Evolutionary conservation across 2,797 vertebrate genomes (phyloP).

Genomic region (Sebastes iracundus): DNA sequence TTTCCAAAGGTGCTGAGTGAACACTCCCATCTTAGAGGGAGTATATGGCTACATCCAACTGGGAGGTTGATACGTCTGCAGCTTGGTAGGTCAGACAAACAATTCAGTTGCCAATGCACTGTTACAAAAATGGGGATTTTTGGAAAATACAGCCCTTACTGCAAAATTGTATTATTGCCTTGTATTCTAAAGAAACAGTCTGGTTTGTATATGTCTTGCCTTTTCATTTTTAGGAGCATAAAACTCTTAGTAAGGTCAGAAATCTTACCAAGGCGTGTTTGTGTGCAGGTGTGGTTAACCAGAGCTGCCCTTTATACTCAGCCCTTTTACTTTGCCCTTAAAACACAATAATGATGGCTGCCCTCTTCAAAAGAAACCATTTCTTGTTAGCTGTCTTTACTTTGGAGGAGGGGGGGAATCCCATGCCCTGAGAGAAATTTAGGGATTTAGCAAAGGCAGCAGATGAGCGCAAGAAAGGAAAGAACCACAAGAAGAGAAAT

Average conservation of each 20-base stretch:
- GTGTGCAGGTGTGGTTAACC: conserved; percentile 65
- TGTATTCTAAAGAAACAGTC: conserved; percentile 14
- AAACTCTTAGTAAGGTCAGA: conserved; percentile 16
- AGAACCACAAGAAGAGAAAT: conserved; percentile 65
- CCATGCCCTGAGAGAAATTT: conserved; percentile 38
- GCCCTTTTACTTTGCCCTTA: conserved; percentile 50
- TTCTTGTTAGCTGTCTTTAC: conserved; percentile 37
- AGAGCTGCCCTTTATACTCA: conserved; percentile 37
- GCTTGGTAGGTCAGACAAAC: conserved; percentile 33
- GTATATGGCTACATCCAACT: conserved; percentile 30
- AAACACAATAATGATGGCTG: conserved; percentile 55
- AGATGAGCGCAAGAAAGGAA: conserved; percentile 43
- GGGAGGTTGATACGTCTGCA: conserved; percentile 34
- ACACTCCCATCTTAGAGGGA: conserved; percentile 37
- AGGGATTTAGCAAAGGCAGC: conserved; percentile 53
- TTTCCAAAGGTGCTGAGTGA: conserved; percentile 60
- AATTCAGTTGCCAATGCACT: conserved; percentile 14
- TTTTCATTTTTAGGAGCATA: conserved; percentile 8
- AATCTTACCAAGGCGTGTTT: conserved; percentile 17
- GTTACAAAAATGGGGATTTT: conserved; percentile 30
- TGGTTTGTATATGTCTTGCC: conserved; percentile 14
- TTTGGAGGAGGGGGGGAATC: conserved; percentile 35
- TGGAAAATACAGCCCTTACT: conserved; percentile 12
- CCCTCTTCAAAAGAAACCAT: conserved; percentile 59
- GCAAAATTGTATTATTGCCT: conserved; percentile 23